These are phyloP conservation scores for Lasioglossum lativentre DNA, from an alignment of 2,888 invertebrate genomes.

Conservation along the genomic window DNA sequence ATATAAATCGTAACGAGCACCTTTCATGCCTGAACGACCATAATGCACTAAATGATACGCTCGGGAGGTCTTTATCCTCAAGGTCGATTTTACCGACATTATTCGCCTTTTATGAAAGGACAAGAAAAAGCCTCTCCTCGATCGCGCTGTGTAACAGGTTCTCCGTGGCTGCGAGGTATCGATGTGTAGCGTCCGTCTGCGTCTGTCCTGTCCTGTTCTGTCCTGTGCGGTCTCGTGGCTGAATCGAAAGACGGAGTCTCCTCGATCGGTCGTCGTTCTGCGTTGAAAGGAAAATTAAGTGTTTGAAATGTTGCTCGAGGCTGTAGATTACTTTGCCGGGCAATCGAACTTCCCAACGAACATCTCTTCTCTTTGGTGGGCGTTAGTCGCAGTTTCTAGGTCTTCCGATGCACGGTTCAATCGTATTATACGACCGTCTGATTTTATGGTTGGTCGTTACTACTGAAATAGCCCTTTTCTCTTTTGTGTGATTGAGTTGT, in stretches of 20 bases:
- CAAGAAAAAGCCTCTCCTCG: conserved; percentile 41
- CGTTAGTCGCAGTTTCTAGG: not conserved
- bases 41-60: conserved; percentile 68
- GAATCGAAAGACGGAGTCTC: conserved; percentile 12
- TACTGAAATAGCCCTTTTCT: not conserved
- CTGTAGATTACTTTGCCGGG: conserved; percentile 2
- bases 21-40: conserved; percentile 59
- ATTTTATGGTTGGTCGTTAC: not conserved
- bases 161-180: conserved; percentile 1
- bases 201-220: not conserved
- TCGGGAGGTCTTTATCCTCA: conserved; percentile 65
- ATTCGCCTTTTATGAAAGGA: conserved; percentile 59
- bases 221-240: conserved; percentile 13
- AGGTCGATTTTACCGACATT: conserved; percentile 62
- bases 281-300: conserved; percentile 42
- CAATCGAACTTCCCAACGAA: not conserved
- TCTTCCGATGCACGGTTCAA: not conserved
- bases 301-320: conserved; percentile 26
- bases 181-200: not conserved
- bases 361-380: not conserved
- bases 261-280: conserved; percentile 6
- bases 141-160: conserved; percentile 43
- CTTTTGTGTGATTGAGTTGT: not conserved
- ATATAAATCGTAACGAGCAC: conserved; percentile 62
- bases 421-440: not conserved